Base-by-base conservation (phyloP, 2,113 vertebrate genomes). In the Cygnus buccinator region DNA sequence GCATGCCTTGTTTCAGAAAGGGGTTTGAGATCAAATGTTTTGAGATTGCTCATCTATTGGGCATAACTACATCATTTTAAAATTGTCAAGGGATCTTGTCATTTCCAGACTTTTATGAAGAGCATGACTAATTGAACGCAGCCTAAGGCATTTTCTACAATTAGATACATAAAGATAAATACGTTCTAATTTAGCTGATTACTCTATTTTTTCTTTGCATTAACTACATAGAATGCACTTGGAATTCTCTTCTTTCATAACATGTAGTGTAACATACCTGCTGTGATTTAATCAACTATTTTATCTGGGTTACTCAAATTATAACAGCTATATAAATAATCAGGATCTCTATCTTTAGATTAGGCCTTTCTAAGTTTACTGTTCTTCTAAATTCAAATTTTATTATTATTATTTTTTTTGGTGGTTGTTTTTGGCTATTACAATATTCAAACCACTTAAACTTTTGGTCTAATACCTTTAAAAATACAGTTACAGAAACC, bases 201-300 rank as follows among this genome's bases (percentile, higher is more conserved):
- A 71, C 41, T 96, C 57, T 94, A 80, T 96, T 90, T 84, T 92
- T 96, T 59, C 46, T 97, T 83, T 92, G 41, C 87, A 89, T 96
- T 97, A 97, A 95, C 93, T 90, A 55, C 74, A 70, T 26, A 93
- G 61, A 93, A 92, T 80, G 46, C 94, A 48, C 86, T 96, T 95
- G 95, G 62, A 96, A 95, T 96, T 93, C 70, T 78, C 97, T 97
- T 96, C 46, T 93, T 95, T 97, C 93, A 6, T 82, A 76, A 94
- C 90, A 82, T 28, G 14, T 91, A 95, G 89, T n/a, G 13, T 94
- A 93, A 90, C 62, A 96, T 92, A 96, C 88, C 92, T 98, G 92
- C 97, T 97, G 95, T 96, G 90, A 91, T 96, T 97, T 96, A 97
- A 96, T 96, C 95, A 96, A 94, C 85, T 83, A 92, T 90, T 97